Conservation (phyloP, 2,113 vertebrate genomes). For the Phrynosoma platyrhinos region DNA sequence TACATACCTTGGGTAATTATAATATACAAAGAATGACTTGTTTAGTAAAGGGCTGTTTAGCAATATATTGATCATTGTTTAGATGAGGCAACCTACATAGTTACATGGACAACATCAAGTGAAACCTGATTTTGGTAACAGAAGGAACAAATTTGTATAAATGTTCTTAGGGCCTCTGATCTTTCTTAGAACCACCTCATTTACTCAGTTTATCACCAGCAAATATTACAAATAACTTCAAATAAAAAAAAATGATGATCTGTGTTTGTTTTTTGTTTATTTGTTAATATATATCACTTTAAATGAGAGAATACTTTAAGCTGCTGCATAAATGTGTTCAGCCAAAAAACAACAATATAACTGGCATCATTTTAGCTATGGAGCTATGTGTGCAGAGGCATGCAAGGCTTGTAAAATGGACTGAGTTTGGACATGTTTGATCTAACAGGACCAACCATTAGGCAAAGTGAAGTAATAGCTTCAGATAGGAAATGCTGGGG, state of each 20-base stretch:
- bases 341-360: neutral
- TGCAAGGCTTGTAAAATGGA: neutral
- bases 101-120: neutral
- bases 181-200: neutral
- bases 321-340: neutral
- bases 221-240: neutral
- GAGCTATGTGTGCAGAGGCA: neutral
- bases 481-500: too few species aligned
- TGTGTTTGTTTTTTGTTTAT: neutral
- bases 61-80: neutral
- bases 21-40: neutral
- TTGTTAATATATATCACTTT: too few species aligned
- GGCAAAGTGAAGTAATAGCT: too few species aligned
- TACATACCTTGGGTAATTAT: neutral
- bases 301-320: too few species aligned
- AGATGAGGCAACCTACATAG: neutral
- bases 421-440: neutral
- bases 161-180: neutral
- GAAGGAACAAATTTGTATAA: neutral
- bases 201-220: neutral
- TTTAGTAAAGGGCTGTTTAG: neutral
- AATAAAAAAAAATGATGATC: neutral
- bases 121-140: neutral
- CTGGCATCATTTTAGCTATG: neutral
- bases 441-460: neutral